phyloP scores from a whole-genome alignment of 1,140 invertebrate species.

The Trichogramma pretiosum region DNA sequence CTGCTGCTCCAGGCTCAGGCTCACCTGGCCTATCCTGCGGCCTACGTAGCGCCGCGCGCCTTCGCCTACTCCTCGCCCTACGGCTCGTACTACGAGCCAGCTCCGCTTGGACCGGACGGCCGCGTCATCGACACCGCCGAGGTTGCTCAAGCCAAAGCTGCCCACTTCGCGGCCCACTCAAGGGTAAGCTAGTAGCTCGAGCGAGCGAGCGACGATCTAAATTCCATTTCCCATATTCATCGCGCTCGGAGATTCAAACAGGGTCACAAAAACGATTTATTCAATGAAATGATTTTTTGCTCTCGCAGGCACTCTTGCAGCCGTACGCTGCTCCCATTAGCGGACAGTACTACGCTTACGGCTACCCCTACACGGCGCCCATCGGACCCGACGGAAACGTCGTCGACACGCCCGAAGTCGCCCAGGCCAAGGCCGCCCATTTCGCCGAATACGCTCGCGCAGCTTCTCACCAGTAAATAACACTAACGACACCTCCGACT shows the following conservation, averaged over 20 bases:
- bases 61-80: too few relatives aligned
- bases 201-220: not conserved
- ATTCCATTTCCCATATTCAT: not conserved
- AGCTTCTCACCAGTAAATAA: conserved; percentile 8
- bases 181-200: conserved; percentile 24
- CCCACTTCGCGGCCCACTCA: conserved; percentile 49
- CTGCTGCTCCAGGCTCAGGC: conserved; percentile 21
- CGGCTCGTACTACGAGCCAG: conserved; percentile 36
- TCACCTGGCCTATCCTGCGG: conserved; percentile 6
- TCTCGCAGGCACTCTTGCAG: conserved; percentile 16
- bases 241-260: too few relatives aligned
- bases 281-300: conserved; percentile 6
- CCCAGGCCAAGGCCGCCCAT: conserved; percentile 52
- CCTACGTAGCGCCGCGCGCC: not conserved
- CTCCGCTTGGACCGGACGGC: conserved; percentile 51
- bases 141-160: conserved; percentile 52
- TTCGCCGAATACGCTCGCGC: conserved; percentile 44
- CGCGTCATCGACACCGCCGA: conserved; percentile 55
- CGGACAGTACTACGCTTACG: conserved; percentile 22
- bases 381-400: conserved; percentile 48
- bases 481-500: too few relatives aligned
- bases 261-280: too few relatives aligned
- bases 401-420: conserved; percentile 54
- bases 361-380: conserved; percentile 31
- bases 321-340: conserved; percentile 18